Evolutionary conservation across 1,140 invertebrate genomes (phyloP).

Genomic region (Melanaphis sacchari): DNA sequence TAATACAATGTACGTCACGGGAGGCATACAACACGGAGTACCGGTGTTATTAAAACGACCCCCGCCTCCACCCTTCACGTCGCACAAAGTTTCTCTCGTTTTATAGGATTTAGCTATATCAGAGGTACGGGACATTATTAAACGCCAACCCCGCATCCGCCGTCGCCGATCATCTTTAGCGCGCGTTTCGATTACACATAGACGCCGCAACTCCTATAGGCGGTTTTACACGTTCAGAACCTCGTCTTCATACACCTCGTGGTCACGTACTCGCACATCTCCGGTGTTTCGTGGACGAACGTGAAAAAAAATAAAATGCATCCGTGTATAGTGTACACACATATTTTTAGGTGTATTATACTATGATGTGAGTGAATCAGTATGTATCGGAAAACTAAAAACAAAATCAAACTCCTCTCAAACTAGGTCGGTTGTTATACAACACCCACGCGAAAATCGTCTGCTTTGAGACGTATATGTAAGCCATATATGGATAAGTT

Average conservation of each 20-base stretch:
- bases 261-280: neutral
- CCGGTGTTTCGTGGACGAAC: neutral
- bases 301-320: neutral
- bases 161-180: neutral
- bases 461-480: neutral
- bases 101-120: neutral
- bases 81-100: neutral
- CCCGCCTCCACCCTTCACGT: neutral
- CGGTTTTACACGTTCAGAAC: neutral
- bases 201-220: neutral
- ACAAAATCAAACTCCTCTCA: neutral
- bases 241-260: neutral
- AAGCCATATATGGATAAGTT: neutral
- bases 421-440: neutral
- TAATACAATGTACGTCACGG: neutral
- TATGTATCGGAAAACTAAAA: neutral
- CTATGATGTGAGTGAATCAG: too few relatives aligned
- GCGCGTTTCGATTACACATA: slow-evolving; percentile 5
- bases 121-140: neutral
- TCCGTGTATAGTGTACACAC: too few relatives aligned
- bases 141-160: neutral
- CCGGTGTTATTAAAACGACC: neutral
- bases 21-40: neutral
- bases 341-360: neutral
- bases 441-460: neutral